Evolutionary conservation across 1,140 invertebrate species (phyloP).

Genomic region (Drosophila nigrodunni): DNA sequence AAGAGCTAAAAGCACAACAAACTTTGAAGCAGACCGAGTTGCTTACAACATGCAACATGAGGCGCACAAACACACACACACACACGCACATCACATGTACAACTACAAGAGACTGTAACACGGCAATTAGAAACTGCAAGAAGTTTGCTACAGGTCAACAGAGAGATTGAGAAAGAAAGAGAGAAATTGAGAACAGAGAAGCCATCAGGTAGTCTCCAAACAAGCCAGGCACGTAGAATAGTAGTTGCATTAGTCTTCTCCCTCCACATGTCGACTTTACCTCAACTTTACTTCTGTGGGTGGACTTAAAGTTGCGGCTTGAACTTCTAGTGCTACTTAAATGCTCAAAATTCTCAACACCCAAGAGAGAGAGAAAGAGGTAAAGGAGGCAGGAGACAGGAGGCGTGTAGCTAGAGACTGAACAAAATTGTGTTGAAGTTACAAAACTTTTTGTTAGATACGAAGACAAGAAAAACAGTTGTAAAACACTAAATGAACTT

Average conservation of each 20-base stretch:
- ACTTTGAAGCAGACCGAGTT: constrained; percentile 30
- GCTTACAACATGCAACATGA: constrained; percentile 66
- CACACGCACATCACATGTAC: not conserved
- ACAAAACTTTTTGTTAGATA: constrained; percentile 29
- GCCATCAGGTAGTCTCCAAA: constrained; percentile 10
- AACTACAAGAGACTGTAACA: constrained; percentile 28
- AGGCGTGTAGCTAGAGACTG: not conserved
- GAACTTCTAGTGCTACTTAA: constrained; percentile 27
- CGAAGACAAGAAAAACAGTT: constrained; percentile 11
- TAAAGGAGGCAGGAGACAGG: not conserved
- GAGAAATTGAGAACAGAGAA: constrained; percentile 1
- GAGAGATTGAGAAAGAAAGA: constrained; percentile 9
- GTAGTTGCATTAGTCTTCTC: constrained; percentile 40
- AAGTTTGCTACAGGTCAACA: constrained; percentile 41
- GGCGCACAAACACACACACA: constrained; percentile 33
- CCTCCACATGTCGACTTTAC: constrained; percentile 17
- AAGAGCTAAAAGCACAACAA: constrained; percentile 25
- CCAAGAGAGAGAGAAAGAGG: not conserved
- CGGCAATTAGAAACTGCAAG: constrained; percentile 67
- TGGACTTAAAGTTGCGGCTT: constrained; percentile 60
- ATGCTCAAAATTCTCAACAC: constrained; percentile 45
- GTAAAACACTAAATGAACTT: constrained; percentile 18
- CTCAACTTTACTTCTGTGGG: constrained; percentile 29
- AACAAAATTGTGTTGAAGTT: constrained; percentile 2
- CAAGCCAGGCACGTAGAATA: constrained; percentile 37